Conservation (phyloP, 23 tunicate genomes). For the Aplidium turbinatum region DNA sequence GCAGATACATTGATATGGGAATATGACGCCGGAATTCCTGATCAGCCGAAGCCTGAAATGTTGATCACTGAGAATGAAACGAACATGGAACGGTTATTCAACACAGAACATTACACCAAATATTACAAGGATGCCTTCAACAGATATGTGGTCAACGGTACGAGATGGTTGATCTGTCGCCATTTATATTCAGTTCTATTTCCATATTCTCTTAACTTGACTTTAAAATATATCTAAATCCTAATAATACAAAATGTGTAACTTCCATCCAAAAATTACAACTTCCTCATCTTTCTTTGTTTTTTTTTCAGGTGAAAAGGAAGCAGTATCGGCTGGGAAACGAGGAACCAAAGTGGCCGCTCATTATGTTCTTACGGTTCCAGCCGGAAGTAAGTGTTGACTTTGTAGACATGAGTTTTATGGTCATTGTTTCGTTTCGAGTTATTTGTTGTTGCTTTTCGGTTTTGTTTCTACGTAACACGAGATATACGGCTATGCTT, state of each 20-base stretch:
- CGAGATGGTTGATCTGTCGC: neutral
- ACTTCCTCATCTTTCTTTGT: too few species aligned
- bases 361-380: conserved; percentile 59
- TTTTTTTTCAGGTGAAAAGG: conserved; percentile 67
- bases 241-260: too few species aligned
- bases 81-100: conserved; percentile 58
- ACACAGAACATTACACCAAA: conserved; percentile 56
- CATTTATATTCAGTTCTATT: too few species aligned
- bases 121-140: conserved; percentile 85
- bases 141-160: conserved; percentile 71
- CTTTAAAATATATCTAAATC: too few species aligned
- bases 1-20: conserved; percentile 69
- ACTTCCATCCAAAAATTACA: too few species aligned
- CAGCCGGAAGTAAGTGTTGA: conserved; percentile 82
- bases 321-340: conserved; percentile 41
- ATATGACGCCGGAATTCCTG: conserved; percentile 23
- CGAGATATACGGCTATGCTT: too few species aligned
- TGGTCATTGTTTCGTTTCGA: neutral
- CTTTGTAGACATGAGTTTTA: neutral
- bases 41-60: conserved; percentile 35
- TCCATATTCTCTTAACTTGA: too few species aligned
- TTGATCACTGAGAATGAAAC: conserved; percentile 91
- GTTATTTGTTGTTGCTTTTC: too few species aligned
- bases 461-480: too few species aligned
- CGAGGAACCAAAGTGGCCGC: conserved; percentile 93